These are phyloP conservation scores for Drosophila anomelani DNA, from an alignment of 2,888 invertebrate genomes.

Conservation along the genomic window DNA sequence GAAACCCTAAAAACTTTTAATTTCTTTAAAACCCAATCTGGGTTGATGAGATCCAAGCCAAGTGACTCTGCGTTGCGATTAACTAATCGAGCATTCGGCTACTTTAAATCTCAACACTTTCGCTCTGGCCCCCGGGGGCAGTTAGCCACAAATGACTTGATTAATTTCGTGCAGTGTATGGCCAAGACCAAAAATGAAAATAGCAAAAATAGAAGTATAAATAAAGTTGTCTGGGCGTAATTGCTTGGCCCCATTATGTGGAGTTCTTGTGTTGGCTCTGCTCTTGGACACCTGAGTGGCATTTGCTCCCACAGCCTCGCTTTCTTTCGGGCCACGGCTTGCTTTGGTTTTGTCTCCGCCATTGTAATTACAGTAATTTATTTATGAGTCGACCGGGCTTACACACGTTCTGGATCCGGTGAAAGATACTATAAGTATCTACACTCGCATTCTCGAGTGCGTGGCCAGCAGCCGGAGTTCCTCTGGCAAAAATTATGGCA, in stretches of 20 bases:
- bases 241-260: slow-evolving; percentile 71
- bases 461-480: slow-evolving; percentile 43
- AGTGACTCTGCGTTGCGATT: slow-evolving; percentile 43
- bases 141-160: slow-evolving; percentile 61
- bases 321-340: slow-evolving; percentile 54
- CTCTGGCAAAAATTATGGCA: slow-evolving; percentile 41
- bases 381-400: slow-evolving; percentile 53
- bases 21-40: slow-evolving; percentile 33
- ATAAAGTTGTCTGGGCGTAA: slow-evolving; percentile 74
- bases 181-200: slow-evolving; percentile 31
- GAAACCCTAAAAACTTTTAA: slow-evolving; percentile 50
- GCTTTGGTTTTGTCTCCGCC: slow-evolving; percentile 40
- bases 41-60: slow-evolving; percentile 33
- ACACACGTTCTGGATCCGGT: slow-evolving; percentile 59
- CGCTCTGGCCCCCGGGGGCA: slow-evolving; percentile 37
- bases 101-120: slow-evolving; percentile 62
- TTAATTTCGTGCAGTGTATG: slow-evolving; percentile 69
- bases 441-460: slow-evolving; percentile 36
- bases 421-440: slow-evolving; percentile 12
- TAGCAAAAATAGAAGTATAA: slow-evolving; percentile 15
- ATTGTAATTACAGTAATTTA: slow-evolving; percentile 68
- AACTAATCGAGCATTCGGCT: slow-evolving; percentile 54
- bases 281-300: slow-evolving; percentile 63
- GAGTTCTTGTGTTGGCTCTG: slow-evolving; percentile 54
- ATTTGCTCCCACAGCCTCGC: slow-evolving; percentile 78